Evolutionary conservation across 1,140 invertebrate genomes (phyloP), one percentile per base, ranked within the genome.

Genomic region (Aphelinus atriplicis): DNA sequence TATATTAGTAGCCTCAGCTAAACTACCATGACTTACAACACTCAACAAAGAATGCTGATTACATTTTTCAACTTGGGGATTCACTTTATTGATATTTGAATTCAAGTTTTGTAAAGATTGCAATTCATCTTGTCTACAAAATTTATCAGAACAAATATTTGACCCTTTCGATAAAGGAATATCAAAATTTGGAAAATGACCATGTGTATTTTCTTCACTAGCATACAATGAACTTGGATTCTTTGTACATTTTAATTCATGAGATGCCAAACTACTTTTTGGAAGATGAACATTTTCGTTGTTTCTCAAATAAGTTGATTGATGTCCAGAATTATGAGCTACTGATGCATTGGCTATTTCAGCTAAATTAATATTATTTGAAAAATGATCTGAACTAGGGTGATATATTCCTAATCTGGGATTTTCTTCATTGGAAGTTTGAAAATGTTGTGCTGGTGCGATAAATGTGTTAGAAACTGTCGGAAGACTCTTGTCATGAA

Each of bases 131-230:
- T 26, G 26, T 26, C 26, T 26, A 26, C 26, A 26, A 26, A 26
- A 26, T 26, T 26, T 26, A 26, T 26, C 26, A 26, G 26, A 26
- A 26, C 26, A 26, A 26, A 26, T 26, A 26, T 26, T 26, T 26
- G 26, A 26, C 26, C 26, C 26, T 26, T 26, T 26, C 26, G 26
- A 26, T 26, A 26, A 26, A 26, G 26, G 26, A 26, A 26, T 26
- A 26, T 26, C 26, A 26, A 26, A 26, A 26, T 26, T 26, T 26
- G 26, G 26, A 26, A 26, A 26, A 26, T 26, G 26, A 26, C 26
- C 26, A 26, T 26, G 26, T 26, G 26, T 26, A 26, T 26, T 50
- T 46, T 71, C 73, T 79, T 72, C 6, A 75, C 73, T 43, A 73
- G 46, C 47, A 73, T 26, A 26, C 26, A 58, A n/a, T 10, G 48